Percentiles rank a stretch among this genome's conserved stretches.
phyloP scores from a whole-genome alignment of 2,888 invertebrate species.

The Drosophila kuntzei region DNA sequence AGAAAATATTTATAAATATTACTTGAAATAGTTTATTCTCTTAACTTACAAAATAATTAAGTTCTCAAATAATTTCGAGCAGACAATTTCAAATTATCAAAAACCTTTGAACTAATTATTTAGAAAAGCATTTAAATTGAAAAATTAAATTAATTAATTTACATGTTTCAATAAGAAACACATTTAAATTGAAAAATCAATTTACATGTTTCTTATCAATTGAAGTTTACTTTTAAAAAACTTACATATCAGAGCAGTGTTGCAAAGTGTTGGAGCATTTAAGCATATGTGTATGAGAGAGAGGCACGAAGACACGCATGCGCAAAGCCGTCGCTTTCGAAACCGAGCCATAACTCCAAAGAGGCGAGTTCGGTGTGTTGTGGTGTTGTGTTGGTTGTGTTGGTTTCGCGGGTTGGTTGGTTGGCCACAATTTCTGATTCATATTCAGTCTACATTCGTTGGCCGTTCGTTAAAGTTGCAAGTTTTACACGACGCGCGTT shows the following conservation, averaged over 20 bases:
- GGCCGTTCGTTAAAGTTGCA: conserved; percentile 61
- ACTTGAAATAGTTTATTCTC: neutral
- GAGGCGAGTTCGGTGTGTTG: conserved; percentile 47
- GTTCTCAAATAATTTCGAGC: neutral
- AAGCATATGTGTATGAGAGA: conserved; percentile 39
- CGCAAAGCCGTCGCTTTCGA: conserved; percentile 58
- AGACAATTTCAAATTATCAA: neutral
- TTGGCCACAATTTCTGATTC: conserved; percentile 62
- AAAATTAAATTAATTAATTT: neutral
- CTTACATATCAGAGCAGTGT: conserved; percentile 34
- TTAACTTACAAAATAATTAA: neutral
- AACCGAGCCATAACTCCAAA: conserved; percentile 55
- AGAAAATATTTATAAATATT: neutral
- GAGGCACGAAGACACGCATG: conserved; percentile 34
- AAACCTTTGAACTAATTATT: no score
- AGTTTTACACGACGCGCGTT: conserved; percentile 55
- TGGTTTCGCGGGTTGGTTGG: conserved; percentile 33
- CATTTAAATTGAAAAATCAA: neutral
- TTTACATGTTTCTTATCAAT: conserved; percentile 26
- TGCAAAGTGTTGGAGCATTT: conserved; percentile 20
- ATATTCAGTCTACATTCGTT: conserved; percentile 62
- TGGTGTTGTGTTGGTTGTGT: conserved; percentile 18
- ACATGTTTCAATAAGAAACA: neutral
- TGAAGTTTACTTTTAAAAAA: neutral
- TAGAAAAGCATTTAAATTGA: neutral